Percentiles rank a stretch among this genome's conserved stretches.
phyloP scores from a whole-genome alignment of 2,113 vertebrate species.

The Austrofundulus limnaeus region DNA sequence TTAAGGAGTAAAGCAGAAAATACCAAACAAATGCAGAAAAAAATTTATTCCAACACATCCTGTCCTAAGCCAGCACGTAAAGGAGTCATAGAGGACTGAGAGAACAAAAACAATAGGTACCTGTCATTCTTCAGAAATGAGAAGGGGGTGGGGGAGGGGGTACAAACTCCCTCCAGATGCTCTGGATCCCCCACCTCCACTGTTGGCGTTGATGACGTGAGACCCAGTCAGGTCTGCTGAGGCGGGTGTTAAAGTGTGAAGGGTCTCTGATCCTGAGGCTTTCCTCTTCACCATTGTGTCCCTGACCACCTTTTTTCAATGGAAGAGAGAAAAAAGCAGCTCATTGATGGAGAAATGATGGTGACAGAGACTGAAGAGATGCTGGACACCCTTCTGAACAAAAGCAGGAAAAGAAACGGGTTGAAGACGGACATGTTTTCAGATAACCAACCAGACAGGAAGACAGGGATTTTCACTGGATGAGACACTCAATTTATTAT shows the following conservation, averaged over 20 bases:
- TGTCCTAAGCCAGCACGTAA: constrained; percentile 57
- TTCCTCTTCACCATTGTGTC: constrained; percentile 79
- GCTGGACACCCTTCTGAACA: constrained; percentile 39
- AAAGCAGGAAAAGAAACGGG: constrained; percentile 73
- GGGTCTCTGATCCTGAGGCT: constrained; percentile 58
- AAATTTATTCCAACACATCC: constrained; percentile 44
- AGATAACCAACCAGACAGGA: constrained; percentile 44
- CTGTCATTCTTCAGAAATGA: constrained; percentile 71
- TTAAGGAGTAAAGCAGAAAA: constrained; percentile 45
- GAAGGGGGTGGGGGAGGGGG: constrained; percentile 48
- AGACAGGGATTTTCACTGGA: constrained; percentile 21
- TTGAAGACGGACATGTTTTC: constrained; percentile 25
- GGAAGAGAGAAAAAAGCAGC: constrained; percentile 47
- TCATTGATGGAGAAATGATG: constrained; percentile 67
- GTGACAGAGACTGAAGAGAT: constrained; percentile 51
- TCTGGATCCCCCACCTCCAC: constrained; percentile 41
- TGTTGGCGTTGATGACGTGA: constrained; percentile 68
- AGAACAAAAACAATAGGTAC: constrained; percentile 75
- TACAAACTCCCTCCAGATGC: constrained; percentile 71
- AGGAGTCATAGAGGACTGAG: constrained; percentile 65
- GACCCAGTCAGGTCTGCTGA: constrained; percentile 32
- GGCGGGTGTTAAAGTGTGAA: constrained; percentile 71
- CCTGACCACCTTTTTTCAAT: constrained; percentile 66
- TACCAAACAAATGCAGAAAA: constrained; percentile 33
- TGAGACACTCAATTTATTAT: constrained; percentile 11